Base-by-base conservation (phyloP, 2,797 vertebrate species). In the Manis crassicaudata region DNA sequence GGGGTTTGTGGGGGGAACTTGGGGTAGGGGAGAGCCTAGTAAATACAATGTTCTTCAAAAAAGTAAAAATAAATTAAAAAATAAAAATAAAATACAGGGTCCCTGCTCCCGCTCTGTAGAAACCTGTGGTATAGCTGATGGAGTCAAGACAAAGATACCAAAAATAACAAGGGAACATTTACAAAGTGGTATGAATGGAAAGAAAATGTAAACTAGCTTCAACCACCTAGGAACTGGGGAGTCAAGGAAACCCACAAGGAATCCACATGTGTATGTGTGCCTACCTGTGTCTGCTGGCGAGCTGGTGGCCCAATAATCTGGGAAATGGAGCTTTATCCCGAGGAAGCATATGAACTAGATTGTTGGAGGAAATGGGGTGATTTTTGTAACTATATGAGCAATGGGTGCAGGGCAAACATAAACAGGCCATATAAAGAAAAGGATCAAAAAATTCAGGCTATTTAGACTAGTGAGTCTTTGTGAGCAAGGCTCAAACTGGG, bases 131-230 rank as follows among this genome's bases (percentile, higher is more conserved):
- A 2, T 67, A 91, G 32, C 29, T 94, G 52, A 25, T 72, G 1
- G 35, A 89, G 14, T 23, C 65, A 93, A 85, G 65, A 84, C 6
- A 95, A 92, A 68, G 23, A 93, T 84, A 87, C 63, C 21, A 40
- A 14, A 94, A 94, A 85, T 60, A 93, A 90, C 5, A 37, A 77
- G 87, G 67, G 37, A 84, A 95, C 23, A 81, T 87, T 96, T 90
- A 70, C 35, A 76, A 94, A 68, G 29, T 88, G 72, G 25, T 62
- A 70, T 79, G 68, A 90, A 10, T 12, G 50, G 37, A 90, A 94
- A 87, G 21, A 83, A 96, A 90, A 67, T 87, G 40, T 76, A 95
- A 86, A 95, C 88, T 95, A 84, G 50, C 46, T 86, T 96, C 52
- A 94, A 94, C 20, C 43, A 80, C 37, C 27, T 40, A 95, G 37